Base-by-base conservation (phyloP, 1,140 invertebrate species). In the Trissolcus basalis region DNA sequence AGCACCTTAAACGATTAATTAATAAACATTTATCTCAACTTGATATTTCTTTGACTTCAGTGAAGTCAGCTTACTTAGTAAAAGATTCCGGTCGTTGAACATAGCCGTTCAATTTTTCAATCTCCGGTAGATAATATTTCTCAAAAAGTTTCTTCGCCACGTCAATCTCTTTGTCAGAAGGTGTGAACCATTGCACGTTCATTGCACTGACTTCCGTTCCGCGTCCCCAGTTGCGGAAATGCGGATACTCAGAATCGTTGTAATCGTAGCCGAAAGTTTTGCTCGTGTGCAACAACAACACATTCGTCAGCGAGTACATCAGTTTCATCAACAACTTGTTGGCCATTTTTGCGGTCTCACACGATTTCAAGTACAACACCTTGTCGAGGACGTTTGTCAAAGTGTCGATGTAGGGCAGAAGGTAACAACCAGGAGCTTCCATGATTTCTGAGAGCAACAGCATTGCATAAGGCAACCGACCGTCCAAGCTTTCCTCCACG, bases 171-270 rank as follows among this genome's bases (percentile, higher is more conserved):
- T 92, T 90, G 14, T 90, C 84, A 14, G 87, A 90, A 0, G 96
- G 95, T 12, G 92, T 85, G 81, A 96, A 94, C 94, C 94, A 97
- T 41, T 93, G 87, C 1, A 96, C 88, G 6, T 92, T 89, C 9
- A 95, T 84, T 3, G 92, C 89, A 19, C 93, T 86, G 4, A 94
- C 80, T 77, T 94, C 86, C 9, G 91, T 90, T 0, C 92, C 87
- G 61, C 91, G 89, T 0, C 94, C 96, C 97, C 96, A 98, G 69
- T 96, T 92, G 8, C 93, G 92, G 12, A 96, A 91, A 3, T 95
- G 92, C 8, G 96, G 87, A 89, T 93, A 95, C 50, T 94, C 91
- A 0, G 91, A 91, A 50, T 90, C 88, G 50, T 93, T 91, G 71
- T 91, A 93, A 56, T 92, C 90, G 11, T 50, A 49, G 9, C 90